Conservation (phyloP, 92 coral and sea anemone genomes). For the Palythoa caribaeorum region DNA sequence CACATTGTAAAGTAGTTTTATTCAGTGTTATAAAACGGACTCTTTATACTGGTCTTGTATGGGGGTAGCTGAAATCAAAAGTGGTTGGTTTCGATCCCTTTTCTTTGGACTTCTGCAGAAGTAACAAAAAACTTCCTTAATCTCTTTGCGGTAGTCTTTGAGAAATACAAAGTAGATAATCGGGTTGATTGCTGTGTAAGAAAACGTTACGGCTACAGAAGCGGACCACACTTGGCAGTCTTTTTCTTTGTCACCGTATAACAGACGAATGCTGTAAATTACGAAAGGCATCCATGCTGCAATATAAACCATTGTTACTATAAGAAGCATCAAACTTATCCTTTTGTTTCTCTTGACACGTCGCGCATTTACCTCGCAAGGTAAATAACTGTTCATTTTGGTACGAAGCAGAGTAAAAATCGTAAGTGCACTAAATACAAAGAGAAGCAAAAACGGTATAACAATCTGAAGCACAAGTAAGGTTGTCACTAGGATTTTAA, state of each 20-base stretch:
- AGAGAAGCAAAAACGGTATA: slow-evolving; percentile 58
- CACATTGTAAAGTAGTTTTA: too few species aligned
- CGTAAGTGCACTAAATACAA: slow-evolving; percentile 62
- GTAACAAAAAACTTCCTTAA: slow-evolving; percentile 31
- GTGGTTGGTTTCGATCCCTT: background rate
- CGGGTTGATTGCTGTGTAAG: slow-evolving; percentile 77
- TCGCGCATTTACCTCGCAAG: slow-evolving; percentile 34
- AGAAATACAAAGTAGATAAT: slow-evolving; percentile 64
- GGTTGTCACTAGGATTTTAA: slow-evolving; percentile 25
- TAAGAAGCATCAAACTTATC: slow-evolving; percentile 67
- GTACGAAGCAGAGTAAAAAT: slow-evolving; percentile 62
- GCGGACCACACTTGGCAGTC: slow-evolving; percentile 10
- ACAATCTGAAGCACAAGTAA: slow-evolving; percentile 72
- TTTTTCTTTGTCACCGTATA: slow-evolving; percentile 9
- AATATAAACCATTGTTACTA: slow-evolving; percentile 61
- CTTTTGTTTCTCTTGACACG: slow-evolving; percentile 67
- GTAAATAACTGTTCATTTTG: slow-evolving; percentile 42
- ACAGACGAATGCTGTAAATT: slow-evolving; percentile 50
- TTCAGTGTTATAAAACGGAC: background rate
- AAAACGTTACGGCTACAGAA: slow-evolving; percentile 57
- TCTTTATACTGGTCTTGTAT: background rate
- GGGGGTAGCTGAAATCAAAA: background rate
- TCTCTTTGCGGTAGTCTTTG: slow-evolving; percentile 70
- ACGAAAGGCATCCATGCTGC: slow-evolving; percentile 73
- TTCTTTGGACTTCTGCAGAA: background rate